Base-by-base conservation (phyloP, 2,888 invertebrate genomes). In the Atrina japonica region DNA sequence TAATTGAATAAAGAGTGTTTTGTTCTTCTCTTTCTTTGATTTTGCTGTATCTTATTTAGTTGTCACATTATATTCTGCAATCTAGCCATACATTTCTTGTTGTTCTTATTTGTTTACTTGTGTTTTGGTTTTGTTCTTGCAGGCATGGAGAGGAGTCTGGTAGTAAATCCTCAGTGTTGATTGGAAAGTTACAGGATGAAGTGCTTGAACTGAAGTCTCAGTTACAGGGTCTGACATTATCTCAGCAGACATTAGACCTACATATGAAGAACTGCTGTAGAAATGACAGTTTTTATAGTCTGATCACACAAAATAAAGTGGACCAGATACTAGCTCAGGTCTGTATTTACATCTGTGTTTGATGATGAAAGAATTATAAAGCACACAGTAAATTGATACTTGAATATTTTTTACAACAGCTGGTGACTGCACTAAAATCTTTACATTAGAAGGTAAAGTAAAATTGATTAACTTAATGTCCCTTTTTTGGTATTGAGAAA, bases 251-350 rank as follows among this genome's bases (percentile, higher is more conserved):
- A 18, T 65, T 86, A 21, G 66, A 78, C n/a, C 59, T 75, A 30
- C 72, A 68, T 35, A 63, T 85, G 45, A 80, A 80, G 56, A 84
- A 77, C 61, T 85, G 87, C 66, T 87, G 87, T 74, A 68, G 76
- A 23, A 83, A 85, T 65, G 83, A 82, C 29, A 81, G 78, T 3
- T 77, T 75, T 50, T 69, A 78, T 45, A 73, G 73, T 50, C 71
- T 69, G 14, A 55, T 72, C 9, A 73, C 86, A 7, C 78, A 76
- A 40, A 75, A 77, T 41, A 78, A 80, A 50, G 77, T 85, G 7
- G 70, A 78, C 35, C 64, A 67, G 21, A 76, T 82, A 6, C 60
- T 87, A 27, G 75, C 81, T 18, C 69, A 83, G 80, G 86, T 86
- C 73, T 29, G 69, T 49, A 11, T 11, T n/a, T 6, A 43, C 2